Conservation (phyloP, 2,797 vertebrate species). For the Rhabdophis nuchalis region DNA sequence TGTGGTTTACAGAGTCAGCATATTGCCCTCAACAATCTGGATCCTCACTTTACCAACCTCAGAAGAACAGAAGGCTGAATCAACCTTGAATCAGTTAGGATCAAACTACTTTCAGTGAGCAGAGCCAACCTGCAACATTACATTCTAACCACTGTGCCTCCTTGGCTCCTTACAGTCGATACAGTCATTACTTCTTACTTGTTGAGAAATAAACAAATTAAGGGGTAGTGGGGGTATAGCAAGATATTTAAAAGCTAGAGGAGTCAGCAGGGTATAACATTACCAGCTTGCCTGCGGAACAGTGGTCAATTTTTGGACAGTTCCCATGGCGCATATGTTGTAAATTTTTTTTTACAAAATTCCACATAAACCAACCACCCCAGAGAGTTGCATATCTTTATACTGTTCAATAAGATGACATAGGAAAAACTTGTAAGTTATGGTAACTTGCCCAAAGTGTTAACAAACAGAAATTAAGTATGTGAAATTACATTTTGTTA, state of each 20-base stretch:
- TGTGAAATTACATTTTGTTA: not conserved
- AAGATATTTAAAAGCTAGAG: not conserved
- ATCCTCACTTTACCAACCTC: not conserved
- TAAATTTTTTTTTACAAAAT: too few species aligned
- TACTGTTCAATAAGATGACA: conserved; percentile 13
- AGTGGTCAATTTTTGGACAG: not conserved
- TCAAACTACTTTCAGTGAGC: not conserved
- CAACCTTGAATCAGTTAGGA: not conserved
- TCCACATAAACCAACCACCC: not conserved
- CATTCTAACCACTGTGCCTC: not conserved
- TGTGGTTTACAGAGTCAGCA: not conserved
- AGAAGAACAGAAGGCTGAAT: not conserved
- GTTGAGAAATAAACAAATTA: not conserved
- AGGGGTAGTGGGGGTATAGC: not conserved
- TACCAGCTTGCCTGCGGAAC: not conserved
- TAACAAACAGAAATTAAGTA: conserved; percentile 29
- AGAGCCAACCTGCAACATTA: not conserved
- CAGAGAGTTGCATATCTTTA: not conserved
- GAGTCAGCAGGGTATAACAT: not conserved
- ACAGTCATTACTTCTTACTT: not conserved
- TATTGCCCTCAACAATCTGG: not conserved
- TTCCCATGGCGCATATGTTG: not conserved
- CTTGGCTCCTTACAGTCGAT: not conserved
- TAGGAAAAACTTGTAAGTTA: conserved; percentile 15
- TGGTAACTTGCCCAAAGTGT: conserved; percentile 12